These are phyloP conservation scores for Sigmodon hispidus DNA, from an alignment of 2,113 vertebrate species.

Conservation along the genomic window DNA sequence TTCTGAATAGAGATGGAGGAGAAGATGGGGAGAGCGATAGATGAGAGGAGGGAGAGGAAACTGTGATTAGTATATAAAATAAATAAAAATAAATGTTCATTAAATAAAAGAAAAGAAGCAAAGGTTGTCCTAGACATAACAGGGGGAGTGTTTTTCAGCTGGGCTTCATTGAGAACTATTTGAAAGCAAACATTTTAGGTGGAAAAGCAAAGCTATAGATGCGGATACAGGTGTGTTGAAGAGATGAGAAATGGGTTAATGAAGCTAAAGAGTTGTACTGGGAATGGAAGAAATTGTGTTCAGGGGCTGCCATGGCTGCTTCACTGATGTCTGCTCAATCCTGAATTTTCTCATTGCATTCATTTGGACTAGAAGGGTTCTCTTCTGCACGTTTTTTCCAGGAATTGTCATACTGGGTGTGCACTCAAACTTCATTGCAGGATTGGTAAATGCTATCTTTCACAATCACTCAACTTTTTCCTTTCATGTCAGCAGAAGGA, in stretches of 20 bases:
- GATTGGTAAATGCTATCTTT: background rate
- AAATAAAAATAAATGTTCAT: too few species aligned
- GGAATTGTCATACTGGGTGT: slow-evolving; percentile 51
- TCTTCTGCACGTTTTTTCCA: slow-evolving; percentile 10
- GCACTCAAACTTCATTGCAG: background rate
- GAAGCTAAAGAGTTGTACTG: background rate
- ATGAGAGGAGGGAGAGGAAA: too few species aligned
- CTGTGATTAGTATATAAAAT: too few species aligned
- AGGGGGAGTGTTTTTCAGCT: background rate
- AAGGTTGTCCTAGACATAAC: background rate
- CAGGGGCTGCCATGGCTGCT: background rate
- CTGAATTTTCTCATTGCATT: slow-evolving; percentile 6
- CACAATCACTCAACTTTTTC: background rate
- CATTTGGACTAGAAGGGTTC: slow-evolving; percentile 58
- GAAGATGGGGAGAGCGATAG: too few species aligned
- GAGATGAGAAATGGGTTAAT: background rate
- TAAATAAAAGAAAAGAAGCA: too few species aligned
- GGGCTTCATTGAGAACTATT: background rate
- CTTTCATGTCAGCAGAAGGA: slow-evolving; percentile 47
- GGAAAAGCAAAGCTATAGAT: background rate
- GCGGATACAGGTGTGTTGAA: too few species aligned
- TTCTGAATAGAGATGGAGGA: too few species aligned
- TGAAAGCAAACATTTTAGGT: background rate
- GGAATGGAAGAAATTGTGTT: background rate
- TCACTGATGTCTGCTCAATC: background rate